Base-by-base conservation (phyloP, 2,113 vertebrate genomes). In the Hydrolagus affinis region DNA sequence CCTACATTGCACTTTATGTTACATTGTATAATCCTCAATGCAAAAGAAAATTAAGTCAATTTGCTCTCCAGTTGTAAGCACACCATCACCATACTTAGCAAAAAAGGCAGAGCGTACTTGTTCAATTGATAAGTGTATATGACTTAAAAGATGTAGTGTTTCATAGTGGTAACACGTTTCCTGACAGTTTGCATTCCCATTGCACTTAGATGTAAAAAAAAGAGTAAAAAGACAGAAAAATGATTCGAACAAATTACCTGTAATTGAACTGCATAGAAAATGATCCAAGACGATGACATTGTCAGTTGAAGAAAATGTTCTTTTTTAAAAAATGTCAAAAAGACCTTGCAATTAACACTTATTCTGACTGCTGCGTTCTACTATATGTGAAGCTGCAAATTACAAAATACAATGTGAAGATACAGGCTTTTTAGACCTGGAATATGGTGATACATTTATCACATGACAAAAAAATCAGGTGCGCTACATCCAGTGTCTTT, bases 271-370 rank as follows among this genome's bases (percentile, higher is more conserved):
- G 62, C 23, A 68, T 30, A 30, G 78, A 66, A 66, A 83, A 66
- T 66, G 44, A 44, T 44, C 44, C 44, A 6, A 44, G 44, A 44
- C 44, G 44, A 44, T 44, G 44, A 44, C 44, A 44, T 44, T 44
- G 78, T 30, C 78, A 68, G 78, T 83, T 68, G 78, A 66, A 66
- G 25, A 83, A 83, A 83, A 68, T 83, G 78, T 66, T 28, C 60
- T 83, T 83, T 83, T 28, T 83, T 68, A 17, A 83, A 83, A 68
- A 23, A 32, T 68, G 78, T 83, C 25, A 66, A 32, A 66, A 64
- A 62, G 28, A 83, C 78, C 25, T 83, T 68, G 62, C 78, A 83
- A 68, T 83, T 66, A 83, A 83, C 78, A 66, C 62, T 66, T 30
- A 19, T 80, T n/a, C 23, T 28, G 60, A 64, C 77, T 62, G 59